A percentile compares a stretch with the other conserved stretches of the same genome.
phyloP scores from a whole-genome alignment of 1,140 invertebrate species.

The Aporrectodea caliginosa region DNA sequence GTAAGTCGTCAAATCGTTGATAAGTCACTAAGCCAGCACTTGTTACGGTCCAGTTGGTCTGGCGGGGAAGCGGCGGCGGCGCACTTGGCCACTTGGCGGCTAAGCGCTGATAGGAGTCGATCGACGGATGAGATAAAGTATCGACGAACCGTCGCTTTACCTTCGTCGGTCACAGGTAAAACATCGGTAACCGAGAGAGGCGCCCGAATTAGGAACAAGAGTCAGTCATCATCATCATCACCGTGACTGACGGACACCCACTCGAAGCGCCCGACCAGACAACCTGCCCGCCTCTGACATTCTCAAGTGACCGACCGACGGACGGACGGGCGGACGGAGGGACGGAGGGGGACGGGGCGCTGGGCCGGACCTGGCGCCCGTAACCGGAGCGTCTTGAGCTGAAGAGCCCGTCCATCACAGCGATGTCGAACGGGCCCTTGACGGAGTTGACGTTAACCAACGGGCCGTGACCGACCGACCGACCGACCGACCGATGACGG shows the following conservation, averaged over 20 bases:
- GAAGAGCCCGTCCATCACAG: too few relatives aligned
- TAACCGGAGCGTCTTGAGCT: too few relatives aligned
- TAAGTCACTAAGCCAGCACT: neutral
- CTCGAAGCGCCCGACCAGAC: neutral
- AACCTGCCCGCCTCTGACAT: neutral
- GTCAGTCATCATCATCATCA: neutral
- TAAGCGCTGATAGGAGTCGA: too few relatives aligned
- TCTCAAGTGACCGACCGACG: neutral
- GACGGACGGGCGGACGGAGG: neutral
- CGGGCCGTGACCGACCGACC: neutral
- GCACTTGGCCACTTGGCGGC: too few relatives aligned
- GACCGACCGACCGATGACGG: neutral
- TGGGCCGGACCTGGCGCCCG: too few relatives aligned
- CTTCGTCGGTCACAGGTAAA: neutral
- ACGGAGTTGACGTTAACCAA: neutral
- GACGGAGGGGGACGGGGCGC: neutral
- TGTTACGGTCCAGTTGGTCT: neutral
- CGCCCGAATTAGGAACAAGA: neutral
- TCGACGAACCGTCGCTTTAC: neutral
- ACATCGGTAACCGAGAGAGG: neutral
- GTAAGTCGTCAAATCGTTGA: neutral
- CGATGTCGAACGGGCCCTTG: neutral
- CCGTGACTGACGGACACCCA: neutral
- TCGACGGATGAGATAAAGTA: too few relatives aligned
- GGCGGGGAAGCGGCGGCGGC: neutral